Conservation (phyloP, 1,140 invertebrate species). For the Zaprionus tsacasi region DNA sequence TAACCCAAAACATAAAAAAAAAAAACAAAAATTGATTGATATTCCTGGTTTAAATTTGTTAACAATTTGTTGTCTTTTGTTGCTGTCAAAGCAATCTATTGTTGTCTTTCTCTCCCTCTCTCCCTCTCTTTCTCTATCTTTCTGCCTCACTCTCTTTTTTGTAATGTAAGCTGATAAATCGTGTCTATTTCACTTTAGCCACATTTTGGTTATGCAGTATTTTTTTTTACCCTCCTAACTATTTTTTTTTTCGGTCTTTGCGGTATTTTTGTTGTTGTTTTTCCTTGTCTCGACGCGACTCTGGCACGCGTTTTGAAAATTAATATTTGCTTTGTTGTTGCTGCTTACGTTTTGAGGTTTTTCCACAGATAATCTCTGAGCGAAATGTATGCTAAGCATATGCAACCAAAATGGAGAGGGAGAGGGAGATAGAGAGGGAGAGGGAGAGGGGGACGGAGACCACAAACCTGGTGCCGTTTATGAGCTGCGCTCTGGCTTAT, state of each 20-base stretch:
- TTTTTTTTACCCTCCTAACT: constrained; percentile 14
- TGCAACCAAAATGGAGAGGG: constrained; percentile 36
- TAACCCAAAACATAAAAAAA: background rate
- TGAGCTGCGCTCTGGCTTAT: constrained; percentile 70
- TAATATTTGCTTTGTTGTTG: constrained; percentile 68
- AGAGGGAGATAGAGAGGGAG: too few relatives aligned
- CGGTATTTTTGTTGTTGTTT: constrained; percentile 62
- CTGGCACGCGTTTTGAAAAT: constrained; percentile 78
- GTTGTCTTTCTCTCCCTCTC: background rate
- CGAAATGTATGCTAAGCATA: constrained; percentile 76
- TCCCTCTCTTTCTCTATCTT: background rate
- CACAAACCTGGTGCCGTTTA: constrained; percentile 70
- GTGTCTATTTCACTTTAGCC: constrained; percentile 50
- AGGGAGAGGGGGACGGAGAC: constrained; percentile 23
- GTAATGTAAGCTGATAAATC: constrained; percentile 15
- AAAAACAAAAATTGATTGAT: background rate
- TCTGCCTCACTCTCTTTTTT: background rate
- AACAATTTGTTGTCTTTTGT: constrained; percentile 10
- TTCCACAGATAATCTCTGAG: constrained; percentile 59
- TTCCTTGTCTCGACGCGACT: constrained; percentile 40
- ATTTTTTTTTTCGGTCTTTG: constrained; percentile 30
- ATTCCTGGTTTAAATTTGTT: constrained; percentile 13
- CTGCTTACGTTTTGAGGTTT: constrained; percentile 61
- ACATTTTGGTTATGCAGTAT: constrained; percentile 17
- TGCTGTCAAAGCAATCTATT: constrained; percentile 6